Evolutionary conservation across 2,888 invertebrate species (phyloP), one percentile per base, ranked within the genome.

Genomic region (Apodemia zela): DNA sequence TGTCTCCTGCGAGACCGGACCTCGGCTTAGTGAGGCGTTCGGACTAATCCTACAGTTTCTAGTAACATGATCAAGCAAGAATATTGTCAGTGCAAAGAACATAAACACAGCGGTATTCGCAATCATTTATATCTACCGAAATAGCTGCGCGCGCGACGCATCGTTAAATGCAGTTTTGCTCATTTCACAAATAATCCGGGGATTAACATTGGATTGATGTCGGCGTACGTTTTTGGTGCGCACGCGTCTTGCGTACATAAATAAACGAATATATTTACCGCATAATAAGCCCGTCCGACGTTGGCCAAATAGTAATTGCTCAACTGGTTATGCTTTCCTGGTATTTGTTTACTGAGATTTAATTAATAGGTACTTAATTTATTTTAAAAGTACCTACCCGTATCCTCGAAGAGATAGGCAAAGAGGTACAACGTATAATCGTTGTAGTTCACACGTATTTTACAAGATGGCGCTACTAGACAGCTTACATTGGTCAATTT

Each of bases 131-230:
- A 76, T 72, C 66, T 73, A 72, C 81, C 69, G 75, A 83, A 84
- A 84, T 86, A 84, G 77, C 71, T 69, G 72, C 67, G 73, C 72
- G 72, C 70, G 73, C 77, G 78, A 74, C 79, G 77, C 78, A 66
- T 75, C 82, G 78, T 81, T 79, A 79, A 81, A 79, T 83, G 84
- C 85, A 86, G 80, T 85, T 85, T 83, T 76, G 80, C 77, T 79
- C 78, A 77, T 82, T 79, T 80, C 78, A 77, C 78, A 76, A 81
- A 80, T 82, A 84, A 86, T 82, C 80, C 76, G 64, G 63, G 82
- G 84, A 86, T 89, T 88, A 88, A 75, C 73, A 68, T 69, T 68
- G 76, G 81, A 85, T 84, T 82, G 85, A 85, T 87, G 87, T 76
- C 76, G 75, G 71, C 76, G 75, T 69, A 71, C 72, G 73, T 77